Conservation (phyloP, 2,113 vertebrate species). For the Plectropomus leopardus region DNA sequence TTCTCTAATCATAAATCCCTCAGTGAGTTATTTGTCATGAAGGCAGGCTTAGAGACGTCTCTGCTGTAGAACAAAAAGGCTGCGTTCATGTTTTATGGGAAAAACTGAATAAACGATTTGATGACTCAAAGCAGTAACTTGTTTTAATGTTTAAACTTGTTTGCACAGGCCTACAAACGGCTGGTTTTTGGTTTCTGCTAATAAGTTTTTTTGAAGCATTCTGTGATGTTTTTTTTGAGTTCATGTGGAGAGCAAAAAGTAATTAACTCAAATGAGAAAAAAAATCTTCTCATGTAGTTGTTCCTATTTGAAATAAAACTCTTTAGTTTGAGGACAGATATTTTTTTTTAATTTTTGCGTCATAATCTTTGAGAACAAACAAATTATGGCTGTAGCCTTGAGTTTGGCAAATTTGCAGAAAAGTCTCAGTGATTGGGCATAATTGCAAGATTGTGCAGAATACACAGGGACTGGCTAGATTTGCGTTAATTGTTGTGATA, state of each 20-base stretch:
- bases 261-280: not conserved
- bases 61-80: not conserved
- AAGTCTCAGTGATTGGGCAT: no score
- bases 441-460: no score
- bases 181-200: not conserved
- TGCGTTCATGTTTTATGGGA: slow-evolving; percentile 14
- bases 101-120: not conserved
- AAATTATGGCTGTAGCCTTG: no score
- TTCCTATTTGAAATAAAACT: not conserved
- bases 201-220: not conserved
- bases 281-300: no score
- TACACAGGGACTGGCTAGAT: no score
- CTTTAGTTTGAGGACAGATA: not conserved
- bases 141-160: slow-evolving; percentile 39
- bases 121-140: slow-evolving; percentile 32
- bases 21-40: not conserved
- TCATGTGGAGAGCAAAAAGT: not conserved
- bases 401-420: no score
- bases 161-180: slow-evolving; percentile 11
- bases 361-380: not conserved
- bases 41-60: not conserved
- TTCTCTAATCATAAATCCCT: not conserved
- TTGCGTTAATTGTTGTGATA: no score
- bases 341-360: no score
- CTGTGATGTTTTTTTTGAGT: slow-evolving; percentile 19